Evolutionary conservation across 2,113 vertebrate genomes (phyloP).

Genomic region (Beaufortia kweichowensis): DNA sequence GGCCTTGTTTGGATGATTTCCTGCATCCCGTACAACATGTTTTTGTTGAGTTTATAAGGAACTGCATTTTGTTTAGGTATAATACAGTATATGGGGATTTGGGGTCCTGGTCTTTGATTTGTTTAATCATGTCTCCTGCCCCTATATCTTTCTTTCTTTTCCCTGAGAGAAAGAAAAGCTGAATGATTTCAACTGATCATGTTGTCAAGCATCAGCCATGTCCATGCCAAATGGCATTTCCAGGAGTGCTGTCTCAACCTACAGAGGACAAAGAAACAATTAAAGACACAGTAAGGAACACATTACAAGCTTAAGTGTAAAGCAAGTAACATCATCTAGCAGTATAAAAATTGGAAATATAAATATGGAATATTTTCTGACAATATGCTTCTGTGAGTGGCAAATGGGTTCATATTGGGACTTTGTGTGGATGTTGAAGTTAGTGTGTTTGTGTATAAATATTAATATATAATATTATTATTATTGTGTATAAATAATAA

Average conservation of each 20-base stretch:
- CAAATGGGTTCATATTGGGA: not conserved
- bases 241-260: constrained; percentile 31
- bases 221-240: constrained; percentile 36
- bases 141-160: not conserved
- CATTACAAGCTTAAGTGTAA: not conserved
- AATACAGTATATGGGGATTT: not conserved
- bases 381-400: not conserved
- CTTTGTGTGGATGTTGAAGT: not conserved
- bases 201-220: constrained; percentile 26
- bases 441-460: too few species aligned
- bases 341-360: too few species aligned
- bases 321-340: not conserved
- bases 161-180: constrained; percentile 38
- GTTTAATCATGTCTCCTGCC: constrained; percentile 10
- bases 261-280: not conserved
- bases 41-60: not conserved
- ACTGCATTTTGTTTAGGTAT: not conserved
- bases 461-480: too few species aligned
- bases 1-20: not conserved
- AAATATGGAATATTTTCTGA: not conserved
- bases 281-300: not conserved
- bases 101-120: constrained; percentile 1
- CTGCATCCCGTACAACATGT: constrained; percentile 9
- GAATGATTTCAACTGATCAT: constrained; percentile 16
- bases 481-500: not conserved